These are phyloP conservation scores for Pocota personata DNA, from an alignment of 2,888 invertebrate genomes.

Conservation along the genomic window DNA sequence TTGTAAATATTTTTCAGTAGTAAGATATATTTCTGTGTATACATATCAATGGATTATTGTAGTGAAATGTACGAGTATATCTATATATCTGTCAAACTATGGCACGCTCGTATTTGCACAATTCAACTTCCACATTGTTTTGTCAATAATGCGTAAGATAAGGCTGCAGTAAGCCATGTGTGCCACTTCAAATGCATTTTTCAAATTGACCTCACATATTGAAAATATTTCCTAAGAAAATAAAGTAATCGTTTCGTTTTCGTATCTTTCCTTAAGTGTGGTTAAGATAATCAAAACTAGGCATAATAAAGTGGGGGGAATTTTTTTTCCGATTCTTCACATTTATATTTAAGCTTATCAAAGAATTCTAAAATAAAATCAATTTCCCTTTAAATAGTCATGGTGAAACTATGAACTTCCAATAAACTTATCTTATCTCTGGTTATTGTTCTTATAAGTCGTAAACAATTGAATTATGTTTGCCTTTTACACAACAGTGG, in stretches of 20 bases:
- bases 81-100: too few relatives aligned
- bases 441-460: neutral
- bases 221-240: too few relatives aligned
- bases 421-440: conserved; percentile 9
- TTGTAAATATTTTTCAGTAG: too few relatives aligned
- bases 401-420: neutral
- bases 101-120: too few relatives aligned
- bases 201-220: too few relatives aligned
- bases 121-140: too few relatives aligned
- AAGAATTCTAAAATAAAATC: neutral
- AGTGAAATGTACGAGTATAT: too few relatives aligned
- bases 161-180: too few relatives aligned
- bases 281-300: neutral
- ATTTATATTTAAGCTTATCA: neutral
- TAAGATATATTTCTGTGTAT: too few relatives aligned
- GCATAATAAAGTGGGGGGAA: neutral
- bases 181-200: too few relatives aligned
- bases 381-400: neutral
- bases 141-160: too few relatives aligned
- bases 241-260: neutral
- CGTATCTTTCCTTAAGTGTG: neutral
- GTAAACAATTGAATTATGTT: neutral
- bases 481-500: neutral
- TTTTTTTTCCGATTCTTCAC: neutral
- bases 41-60: too few relatives aligned